These are phyloP conservation scores for Dusona sp. DNA, from an alignment of 2,888 invertebrate species.

Conservation along the genomic window DNA sequence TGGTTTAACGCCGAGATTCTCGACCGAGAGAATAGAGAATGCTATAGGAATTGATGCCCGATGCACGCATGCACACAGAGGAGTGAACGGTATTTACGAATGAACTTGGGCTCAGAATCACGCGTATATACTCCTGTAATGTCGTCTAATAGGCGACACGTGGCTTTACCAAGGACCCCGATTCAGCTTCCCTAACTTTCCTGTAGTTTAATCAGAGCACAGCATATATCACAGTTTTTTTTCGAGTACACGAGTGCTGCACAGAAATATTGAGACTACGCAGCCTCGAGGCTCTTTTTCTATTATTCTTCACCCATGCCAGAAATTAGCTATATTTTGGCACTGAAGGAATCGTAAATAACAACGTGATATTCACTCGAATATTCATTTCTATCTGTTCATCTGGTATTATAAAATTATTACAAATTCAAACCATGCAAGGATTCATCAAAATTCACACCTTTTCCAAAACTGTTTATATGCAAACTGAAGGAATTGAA, in stretches of 20 bases:
- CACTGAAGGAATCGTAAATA: not conserved
- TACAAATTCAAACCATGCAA: not conserved
- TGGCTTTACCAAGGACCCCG: slow-evolving; percentile 68
- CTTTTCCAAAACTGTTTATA: no score
- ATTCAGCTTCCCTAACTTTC: slow-evolving; percentile 39
- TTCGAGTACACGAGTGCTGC: not conserved
- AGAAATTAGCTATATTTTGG: slow-evolving; percentile 36
- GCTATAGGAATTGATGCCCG: slow-evolving; percentile 49
- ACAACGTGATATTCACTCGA: not conserved
- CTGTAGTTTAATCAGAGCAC: not conserved
- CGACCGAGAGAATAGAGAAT: slow-evolving; percentile 16
- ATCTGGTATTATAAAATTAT: not conserved
- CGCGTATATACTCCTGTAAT: slow-evolving; percentile 65
- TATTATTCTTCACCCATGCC: slow-evolving; percentile 10
- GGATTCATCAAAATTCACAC: no score
- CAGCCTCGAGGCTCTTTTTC: slow-evolving; percentile 10
- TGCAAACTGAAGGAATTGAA: no score
- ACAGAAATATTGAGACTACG: slow-evolving; percentile 13
- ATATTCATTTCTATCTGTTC: not conserved
- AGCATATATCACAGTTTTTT: not conserved
- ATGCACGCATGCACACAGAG: slow-evolving; percentile 33
- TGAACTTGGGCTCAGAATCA: slow-evolving; percentile 18
- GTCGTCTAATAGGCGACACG: slow-evolving; percentile 75
- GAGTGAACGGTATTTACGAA: slow-evolving; percentile 21
- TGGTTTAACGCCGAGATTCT: slow-evolving; percentile 10